Conservation (phyloP, 2,888 invertebrate species). For the Tiliacea citrago region DNA sequence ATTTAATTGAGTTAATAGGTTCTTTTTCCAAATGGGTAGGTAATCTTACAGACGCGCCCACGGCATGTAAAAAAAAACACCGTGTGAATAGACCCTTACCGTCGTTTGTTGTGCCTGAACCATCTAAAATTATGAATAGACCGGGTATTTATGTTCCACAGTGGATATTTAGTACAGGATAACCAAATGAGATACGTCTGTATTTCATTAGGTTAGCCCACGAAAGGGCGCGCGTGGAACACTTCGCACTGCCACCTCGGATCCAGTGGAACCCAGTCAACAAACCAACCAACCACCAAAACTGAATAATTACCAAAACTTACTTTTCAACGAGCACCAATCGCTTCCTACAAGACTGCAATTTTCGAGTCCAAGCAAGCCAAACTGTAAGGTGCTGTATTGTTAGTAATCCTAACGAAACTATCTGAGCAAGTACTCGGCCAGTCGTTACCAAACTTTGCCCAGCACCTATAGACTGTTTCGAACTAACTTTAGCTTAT, state of each 20-base stretch:
- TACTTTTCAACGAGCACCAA: background rate
- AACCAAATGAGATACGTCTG: background rate
- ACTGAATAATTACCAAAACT: constrained; percentile 17
- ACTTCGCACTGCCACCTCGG: no score
- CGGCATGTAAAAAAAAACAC: no score
- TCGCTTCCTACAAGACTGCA: background rate
- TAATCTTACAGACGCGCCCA: no score
- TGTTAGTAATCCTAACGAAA: constrained; percentile 47
- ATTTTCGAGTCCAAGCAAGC: constrained; percentile 2
- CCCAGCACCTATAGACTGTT: constrained; percentile 33
- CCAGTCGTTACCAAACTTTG: constrained; percentile 52
- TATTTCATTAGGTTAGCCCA: no score
- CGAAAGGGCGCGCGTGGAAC: no score
- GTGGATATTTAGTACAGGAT: background rate
- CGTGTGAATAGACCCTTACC: no score
- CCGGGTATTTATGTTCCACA: background rate
- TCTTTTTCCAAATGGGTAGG: background rate
- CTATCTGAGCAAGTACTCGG: constrained; percentile 44
- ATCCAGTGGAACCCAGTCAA: no score
- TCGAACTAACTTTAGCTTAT: constrained; percentile 45
- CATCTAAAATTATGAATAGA: background rate
- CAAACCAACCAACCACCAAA: no score
- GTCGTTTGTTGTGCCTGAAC: no score
- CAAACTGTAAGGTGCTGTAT: constrained; percentile 32
- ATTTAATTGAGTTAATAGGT: background rate